phyloP scores from a whole-genome alignment of 1,140 invertebrate species.

The Tetragonula clypearis region DNA sequence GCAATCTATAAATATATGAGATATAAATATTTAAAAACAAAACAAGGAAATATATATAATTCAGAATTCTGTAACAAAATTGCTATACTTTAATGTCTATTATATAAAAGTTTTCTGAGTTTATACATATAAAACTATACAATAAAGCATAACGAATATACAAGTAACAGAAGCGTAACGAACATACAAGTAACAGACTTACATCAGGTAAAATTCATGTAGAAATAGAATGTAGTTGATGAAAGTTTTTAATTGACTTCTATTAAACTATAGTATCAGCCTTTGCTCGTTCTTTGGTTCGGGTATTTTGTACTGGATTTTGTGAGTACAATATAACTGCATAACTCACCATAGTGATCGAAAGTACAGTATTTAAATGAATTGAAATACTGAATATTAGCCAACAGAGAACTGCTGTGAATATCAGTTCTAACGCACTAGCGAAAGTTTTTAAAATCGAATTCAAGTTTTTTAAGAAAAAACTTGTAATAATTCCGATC shows the following conservation, averaged over 20 bases:
- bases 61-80: background rate
- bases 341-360: slow-evolving; percentile 92
- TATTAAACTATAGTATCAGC: slow-evolving; percentile 27
- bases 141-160: background rate
- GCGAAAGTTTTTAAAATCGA: slow-evolving; percentile 98
- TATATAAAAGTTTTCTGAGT: background rate
- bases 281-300: slow-evolving; percentile 47
- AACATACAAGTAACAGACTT: background rate
- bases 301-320: slow-evolving; percentile 88
- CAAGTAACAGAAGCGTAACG: background rate
- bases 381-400: slow-evolving; percentile 94
- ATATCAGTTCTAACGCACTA: slow-evolving; percentile 94
- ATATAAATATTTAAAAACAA: slow-evolving; percentile 31
- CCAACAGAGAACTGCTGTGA: slow-evolving; percentile 95
- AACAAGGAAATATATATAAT: background rate
- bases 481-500: slow-evolving; percentile 96
- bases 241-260: slow-evolving; percentile 20
- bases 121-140: background rate
- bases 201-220: background rate
- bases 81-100: background rate
- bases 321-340: slow-evolving; percentile 94
- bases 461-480: slow-evolving; percentile 96
- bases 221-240: background rate
- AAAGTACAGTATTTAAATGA: slow-evolving; percentile 90
- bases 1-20: slow-evolving; percentile 3